Base-by-base conservation (phyloP, 2,888 invertebrate genomes). In the Cerastis rubricosa region DNA sequence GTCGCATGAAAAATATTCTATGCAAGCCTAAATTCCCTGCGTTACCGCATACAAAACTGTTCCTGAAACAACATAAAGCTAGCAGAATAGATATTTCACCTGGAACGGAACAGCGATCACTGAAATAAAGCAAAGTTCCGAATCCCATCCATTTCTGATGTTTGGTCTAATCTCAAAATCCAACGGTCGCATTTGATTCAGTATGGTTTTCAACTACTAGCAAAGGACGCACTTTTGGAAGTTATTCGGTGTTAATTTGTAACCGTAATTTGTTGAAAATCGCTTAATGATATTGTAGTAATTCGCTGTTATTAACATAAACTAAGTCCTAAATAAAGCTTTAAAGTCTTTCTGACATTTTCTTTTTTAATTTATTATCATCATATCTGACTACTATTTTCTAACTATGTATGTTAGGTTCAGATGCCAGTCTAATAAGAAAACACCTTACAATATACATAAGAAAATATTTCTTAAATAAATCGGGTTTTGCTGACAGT, bases 71-170 rank as follows among this genome's bases (percentile, higher is more conserved):
- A 74, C 40, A 61, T 57, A 61, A 66, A 77, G 49, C 64, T 51
- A 64, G 29, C 54, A 49, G 59, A 57, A 71, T 43, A 84, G 47
- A 84, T 81, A 84, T 84, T 69, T 84, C 61, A 73, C 59, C 17
- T 35, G n/a, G 25, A 40, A 72, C 54, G 65, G 40, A 54, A 57
- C 51, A 66, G 14, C 43, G 80, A 84, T 70, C 84, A 59, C 84
- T 69, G 73, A 65, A 81, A 73, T 73, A 79, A 79, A 81, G 79
- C 73, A 79, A 69, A 79, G 73, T 84, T 84, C 69, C 25, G 69
- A 12, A n/a, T 14, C n/a, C 51, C 73, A 84, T 84, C 47, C 43
- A 73, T 81, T 69, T 73, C 54, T 73, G 68, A 57, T 69, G 80
- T 84, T 79, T 54, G 49, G 22, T 11, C 65, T 84, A 71, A 84